Evolutionary conservation across 2,888 invertebrate genomes (phyloP), one percentile per base, ranked within the genome.

Genomic region (Molanna angustata): DNA sequence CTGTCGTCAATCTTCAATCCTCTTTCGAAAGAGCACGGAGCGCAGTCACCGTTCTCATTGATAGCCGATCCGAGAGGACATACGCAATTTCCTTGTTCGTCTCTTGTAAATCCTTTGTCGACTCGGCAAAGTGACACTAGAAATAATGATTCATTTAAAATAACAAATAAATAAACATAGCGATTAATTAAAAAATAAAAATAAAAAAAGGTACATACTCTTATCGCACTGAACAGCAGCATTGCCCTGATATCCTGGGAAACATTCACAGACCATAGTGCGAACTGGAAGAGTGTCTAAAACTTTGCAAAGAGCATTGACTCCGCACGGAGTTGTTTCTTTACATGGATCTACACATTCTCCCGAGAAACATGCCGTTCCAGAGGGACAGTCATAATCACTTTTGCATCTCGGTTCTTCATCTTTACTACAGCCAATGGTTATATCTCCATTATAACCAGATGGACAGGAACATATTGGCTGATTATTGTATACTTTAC

Each of bases 201-300:
- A 19, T 35, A 44, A 32, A 43, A 6, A 27, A 41, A 33, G 16
- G 27, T 52, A 80, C 82, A 82, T 79, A 85, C 91, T 80, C 76
- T 81, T 85, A 62, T 88, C 86, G 65, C 94, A 94, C 65, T 86
- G 84, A 7, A 87, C 79, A 6, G 90, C 85, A 16, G 94, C 93
- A 67, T 93, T 90, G 67, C 94, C 94, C 70, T 85, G 85, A 67
- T 86, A 92, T 56, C 92, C 93, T 27, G 88, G 86, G 39, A 86
- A 67, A 67, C 94, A 94, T 69, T 90, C 88, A 65, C 94, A 94
- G 57, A 90, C 83, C 88, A 94, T 89, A 6, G 93, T 93, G 65
- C 89, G 80, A 0, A 94, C 86, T 7, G 93, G 91, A 44, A 84
- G 74, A 0, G 93, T 91, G 65, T 93, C 88, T 22, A 89, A 72